A percentile compares a stretch with the other conserved stretches of the same genome.
phyloP scores from a whole-genome alignment of 1,140 invertebrate genomes.

The Calephelis nemesis region DNA sequence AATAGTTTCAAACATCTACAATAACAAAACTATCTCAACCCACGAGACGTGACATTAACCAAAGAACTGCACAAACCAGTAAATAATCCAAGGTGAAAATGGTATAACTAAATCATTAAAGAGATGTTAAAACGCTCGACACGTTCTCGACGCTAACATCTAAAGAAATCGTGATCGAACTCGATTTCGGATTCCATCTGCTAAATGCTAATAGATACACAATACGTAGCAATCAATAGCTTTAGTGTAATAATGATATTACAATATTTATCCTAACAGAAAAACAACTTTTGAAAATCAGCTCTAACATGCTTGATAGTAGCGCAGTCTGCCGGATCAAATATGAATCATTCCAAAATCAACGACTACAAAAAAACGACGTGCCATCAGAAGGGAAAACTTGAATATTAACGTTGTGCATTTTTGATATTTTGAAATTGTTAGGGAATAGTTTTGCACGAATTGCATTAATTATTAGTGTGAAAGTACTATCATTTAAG shows the following conservation, averaged over 20 bases:
- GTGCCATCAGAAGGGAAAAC: too few relatives aligned
- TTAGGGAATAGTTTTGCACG: too few relatives aligned
- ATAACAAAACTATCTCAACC: neutral
- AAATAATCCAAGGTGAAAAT: conserved; percentile 45
- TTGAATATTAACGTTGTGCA: too few relatives aligned
- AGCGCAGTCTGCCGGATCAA: too few relatives aligned
- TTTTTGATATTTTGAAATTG: too few relatives aligned
- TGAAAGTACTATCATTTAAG: too few relatives aligned
- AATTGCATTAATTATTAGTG: too few relatives aligned
- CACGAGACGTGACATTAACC: neutral
- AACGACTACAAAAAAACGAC: too few relatives aligned
- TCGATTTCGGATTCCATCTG: neutral
- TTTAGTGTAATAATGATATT: neutral
- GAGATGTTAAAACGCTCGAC: conserved; percentile 41
- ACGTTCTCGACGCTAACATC: conserved; percentile 34
- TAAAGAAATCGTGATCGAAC: conserved; percentile 55
- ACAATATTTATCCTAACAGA: neutral
- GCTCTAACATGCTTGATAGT: too few relatives aligned
- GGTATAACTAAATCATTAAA: conserved; percentile 29
- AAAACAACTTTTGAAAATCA: neutral
- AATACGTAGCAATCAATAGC: neutral
- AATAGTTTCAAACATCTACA: too few relatives aligned
- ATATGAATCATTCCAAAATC: too few relatives aligned
- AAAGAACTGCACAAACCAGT: conserved; percentile 25
- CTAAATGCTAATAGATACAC: neutral